Base-by-base conservation (phyloP, 1,140 invertebrate genomes). In the Tetramorium parvispinum region DNA sequence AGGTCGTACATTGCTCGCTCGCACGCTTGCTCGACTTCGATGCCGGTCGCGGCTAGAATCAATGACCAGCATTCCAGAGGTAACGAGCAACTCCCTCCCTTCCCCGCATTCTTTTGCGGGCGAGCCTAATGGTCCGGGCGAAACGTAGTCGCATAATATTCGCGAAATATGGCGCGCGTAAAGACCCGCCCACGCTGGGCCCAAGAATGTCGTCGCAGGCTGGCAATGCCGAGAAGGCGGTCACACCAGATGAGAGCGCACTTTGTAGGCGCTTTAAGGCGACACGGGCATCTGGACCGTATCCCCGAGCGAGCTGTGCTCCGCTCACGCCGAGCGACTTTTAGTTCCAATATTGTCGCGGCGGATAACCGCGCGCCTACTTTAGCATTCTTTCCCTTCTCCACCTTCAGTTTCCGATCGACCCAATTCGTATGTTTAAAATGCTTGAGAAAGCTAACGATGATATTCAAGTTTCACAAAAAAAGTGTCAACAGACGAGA, bases 61-160 rank as follows among this genome's bases (percentile, higher is more conserved):
- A 89, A 89, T 89, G 88, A 86, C 65, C 78, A 51, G 70, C 88
- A 89, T 89, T 89, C 87, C 88, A 46, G 70, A 65, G 78, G 63
- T 89, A 89, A 89, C 88, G 88, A 90, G 87, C 71, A 76, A 76
- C 61, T 83, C 57, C 65, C 88, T 78, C 63, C 87, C 73, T 55
- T 78, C 57, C 63, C 32, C 51, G 79, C 85, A 81, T 87, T 90
- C 88, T 89, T 90, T 87, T 51, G 37, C 73, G 40, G 59, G 13
- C 51, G 43, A 32, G 40, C 79, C 76, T 87, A 87, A 89, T 87
- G 79, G 40, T 51, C 71, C 32, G 73, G 27, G 88, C 40, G 46
- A 77, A 87, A 85, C 63, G 88, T 85, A 87, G 82, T 79, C 85
- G 73, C 81, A 82, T 90, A 87, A 90, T 90, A 89, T 87, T 89